Evolutionary conservation across 1,140 invertebrate genomes (phyloP).

Genomic region (Polypedilum vanderplanki): DNA sequence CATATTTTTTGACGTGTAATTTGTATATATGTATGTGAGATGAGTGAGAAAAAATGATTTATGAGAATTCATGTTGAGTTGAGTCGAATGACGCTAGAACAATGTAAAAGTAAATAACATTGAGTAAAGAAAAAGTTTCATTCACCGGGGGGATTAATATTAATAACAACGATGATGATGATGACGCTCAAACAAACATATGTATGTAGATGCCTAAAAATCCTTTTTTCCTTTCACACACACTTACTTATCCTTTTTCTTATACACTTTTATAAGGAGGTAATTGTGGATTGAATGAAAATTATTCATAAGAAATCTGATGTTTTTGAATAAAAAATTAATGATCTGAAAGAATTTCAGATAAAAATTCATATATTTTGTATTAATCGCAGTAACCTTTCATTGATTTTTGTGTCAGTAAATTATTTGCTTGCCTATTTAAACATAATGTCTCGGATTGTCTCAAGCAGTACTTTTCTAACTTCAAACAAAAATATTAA

Average conservation of each 20-base stretch:
- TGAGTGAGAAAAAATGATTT: not conserved
- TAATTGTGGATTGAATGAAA: no score
- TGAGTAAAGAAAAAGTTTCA: no score
- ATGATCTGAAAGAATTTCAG: not conserved
- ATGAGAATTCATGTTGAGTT: not conserved
- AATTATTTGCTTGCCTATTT: no score
- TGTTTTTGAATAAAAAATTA: slow-evolving; percentile 17
- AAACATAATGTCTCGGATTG: no score
- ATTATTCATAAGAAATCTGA: not conserved
- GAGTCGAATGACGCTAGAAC: not conserved
- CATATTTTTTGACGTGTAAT: not conserved
- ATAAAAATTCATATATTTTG: not conserved
- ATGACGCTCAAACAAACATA: not conserved
- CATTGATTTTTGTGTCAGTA: no score
- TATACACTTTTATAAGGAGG: no score
- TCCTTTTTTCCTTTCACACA: not conserved
- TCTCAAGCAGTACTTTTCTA: no score
- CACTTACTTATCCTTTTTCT: no score
- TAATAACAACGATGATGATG: no score
- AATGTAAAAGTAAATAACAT: no score
- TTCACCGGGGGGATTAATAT: no score
- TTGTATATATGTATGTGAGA: slow-evolving; percentile 18
- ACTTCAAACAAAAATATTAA: no score
- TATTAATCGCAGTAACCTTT: not conserved
- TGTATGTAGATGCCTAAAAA: not conserved